Percentiles rank a stretch among this genome's conserved stretches.
These are phyloP conservation scores for Coelopa pilipes DNA, from an alignment of 2,888 invertebrate genomes.

Conservation along the genomic window DNA sequence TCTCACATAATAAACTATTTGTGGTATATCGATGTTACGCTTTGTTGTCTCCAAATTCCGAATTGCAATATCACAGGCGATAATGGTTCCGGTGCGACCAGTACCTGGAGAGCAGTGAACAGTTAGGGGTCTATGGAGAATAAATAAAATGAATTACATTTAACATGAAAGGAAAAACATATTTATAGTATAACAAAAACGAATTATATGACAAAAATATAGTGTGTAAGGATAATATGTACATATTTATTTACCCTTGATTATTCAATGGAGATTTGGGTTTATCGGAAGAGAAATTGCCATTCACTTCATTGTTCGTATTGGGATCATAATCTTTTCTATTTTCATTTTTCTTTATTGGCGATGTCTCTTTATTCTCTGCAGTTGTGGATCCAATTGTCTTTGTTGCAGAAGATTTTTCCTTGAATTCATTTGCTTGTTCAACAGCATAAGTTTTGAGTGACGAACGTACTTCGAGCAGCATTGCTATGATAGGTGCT, in stretches of 20 bases:
- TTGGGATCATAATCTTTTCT: conserved; percentile 39
- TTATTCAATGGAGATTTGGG: conserved; percentile 52
- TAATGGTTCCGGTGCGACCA: conserved; percentile 86
- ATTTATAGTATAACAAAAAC: conserved; percentile 15
- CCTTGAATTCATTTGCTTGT: conserved; percentile 59
- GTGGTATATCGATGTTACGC: conserved; percentile 85
- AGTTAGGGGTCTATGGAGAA: conserved; percentile 74
- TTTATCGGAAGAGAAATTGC: conserved; percentile 55
- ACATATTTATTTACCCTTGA: conserved; percentile 64
- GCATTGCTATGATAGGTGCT: conserved; percentile 85
- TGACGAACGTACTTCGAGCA: conserved; percentile 80
- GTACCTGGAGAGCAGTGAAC: conserved; percentile 92
- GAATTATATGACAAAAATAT: no score
- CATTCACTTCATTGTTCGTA: conserved; percentile 55
- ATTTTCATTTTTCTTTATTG: conserved; percentile 36
- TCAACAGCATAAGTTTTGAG: conserved; percentile 63
- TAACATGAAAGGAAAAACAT: conserved; percentile 40
- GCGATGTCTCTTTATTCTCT: background rate
- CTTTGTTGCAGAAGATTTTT: conserved; percentile 52
- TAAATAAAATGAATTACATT: conserved; percentile 30
- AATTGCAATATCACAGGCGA: conserved; percentile 88
- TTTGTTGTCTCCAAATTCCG: conserved; percentile 83
- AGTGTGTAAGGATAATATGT: conserved; percentile 35
- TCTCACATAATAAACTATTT: conserved; percentile 84
- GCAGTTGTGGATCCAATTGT: background rate